Base-by-base conservation (phyloP, 2,888 invertebrate genomes). In the Phyto melanocephala region DNA sequence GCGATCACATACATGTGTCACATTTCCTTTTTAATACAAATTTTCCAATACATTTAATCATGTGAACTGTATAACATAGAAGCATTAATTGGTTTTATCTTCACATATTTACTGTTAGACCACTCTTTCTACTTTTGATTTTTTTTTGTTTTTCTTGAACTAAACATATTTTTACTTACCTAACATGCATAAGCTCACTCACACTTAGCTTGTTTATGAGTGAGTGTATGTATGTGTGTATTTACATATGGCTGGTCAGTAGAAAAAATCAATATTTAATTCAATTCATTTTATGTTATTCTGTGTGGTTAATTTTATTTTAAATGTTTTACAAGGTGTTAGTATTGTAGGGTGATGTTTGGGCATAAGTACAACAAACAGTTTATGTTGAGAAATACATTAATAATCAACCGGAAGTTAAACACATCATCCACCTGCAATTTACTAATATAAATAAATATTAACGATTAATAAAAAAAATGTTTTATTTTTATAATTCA, bases 391-490 rank as follows among this genome's bases (percentile, higher is more conserved):
- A 58, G 22, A 45, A 42, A 62, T 15, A 68, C n/a, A n/a, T n/a
- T n/a, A 45, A 35, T 42, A 56, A 62, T 62, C 68, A 77, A 77
- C 40, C 81, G 72, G 77, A 81, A 81, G 77, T 77, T 50, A 33
- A 33, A 42, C 45, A 54, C 37, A 68, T 65, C 37, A 67, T 40
- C 56, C 75, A 71, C 63, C 70, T 80, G 63, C 65, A n/a, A n/a
- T n/a, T n/a, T n/a, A n/a, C n/a, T n/a, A n/a, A n/a, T n/a, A n/a
- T n/a, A n/a, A n/a, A n/a, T n/a, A n/a, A n/a, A n/a, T n/a, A n/a
- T n/a, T n/a, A n/a, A n/a, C n/a, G n/a, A n/a, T n/a, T n/a, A n/a
- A n/a, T n/a, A n/a, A n/a, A n/a, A n/a, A n/a, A n/a, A n/a, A n/a
- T n/a, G n/a, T n/a, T n/a, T n/a, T n/a, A n/a, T n/a, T n/a, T n/a